Evolutionary conservation across 2,888 invertebrate species (phyloP).

Genomic region (Aphelenchoides bicaudatus): DNA sequence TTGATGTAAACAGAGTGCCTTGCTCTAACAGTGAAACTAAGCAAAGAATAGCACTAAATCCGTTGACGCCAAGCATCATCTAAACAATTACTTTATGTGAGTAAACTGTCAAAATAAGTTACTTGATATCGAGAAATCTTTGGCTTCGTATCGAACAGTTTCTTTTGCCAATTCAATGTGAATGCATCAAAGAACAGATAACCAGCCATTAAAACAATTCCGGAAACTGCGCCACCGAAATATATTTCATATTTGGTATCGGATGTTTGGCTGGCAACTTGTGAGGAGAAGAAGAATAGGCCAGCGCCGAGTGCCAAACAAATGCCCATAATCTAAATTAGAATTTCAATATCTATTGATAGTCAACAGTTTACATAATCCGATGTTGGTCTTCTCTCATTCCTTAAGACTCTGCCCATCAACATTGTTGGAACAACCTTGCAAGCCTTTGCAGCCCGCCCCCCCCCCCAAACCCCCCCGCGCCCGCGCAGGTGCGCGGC

Average conservation of each 20-base stretch:
- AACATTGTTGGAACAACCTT: constrained; percentile 97
- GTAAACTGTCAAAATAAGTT: not conserved
- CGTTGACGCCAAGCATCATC: constrained; percentile 94
- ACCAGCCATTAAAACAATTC: constrained; percentile 76
- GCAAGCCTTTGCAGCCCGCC: no score
- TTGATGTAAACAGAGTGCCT: constrained; percentile 69
- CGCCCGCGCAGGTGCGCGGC: no score
- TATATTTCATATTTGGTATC: constrained; percentile 13
- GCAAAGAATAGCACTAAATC: constrained; percentile 85
- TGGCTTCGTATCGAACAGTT: constrained; percentile 69
- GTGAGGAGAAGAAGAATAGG: constrained; percentile 74
- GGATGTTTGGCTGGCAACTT: constrained; percentile 6
- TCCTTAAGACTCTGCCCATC: constrained; percentile 88
- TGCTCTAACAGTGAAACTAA: constrained; percentile 80
- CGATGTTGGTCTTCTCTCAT: constrained; percentile 58
- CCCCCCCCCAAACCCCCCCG: no score
- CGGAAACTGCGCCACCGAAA: constrained; percentile 65
- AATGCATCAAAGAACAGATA: constrained; percentile 95
- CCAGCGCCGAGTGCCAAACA: constrained; percentile 88
- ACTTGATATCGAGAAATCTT: constrained; percentile 52
- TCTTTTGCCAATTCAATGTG: constrained; percentile 95
- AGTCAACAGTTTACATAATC: no score
- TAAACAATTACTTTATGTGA: constrained; percentile 66
- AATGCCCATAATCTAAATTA: constrained; percentile 79
- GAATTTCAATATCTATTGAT: no score